Evolutionary conservation across 2,797 vertebrate species (phyloP).

Genomic region (Hapalemur alaotrensis): DNA sequence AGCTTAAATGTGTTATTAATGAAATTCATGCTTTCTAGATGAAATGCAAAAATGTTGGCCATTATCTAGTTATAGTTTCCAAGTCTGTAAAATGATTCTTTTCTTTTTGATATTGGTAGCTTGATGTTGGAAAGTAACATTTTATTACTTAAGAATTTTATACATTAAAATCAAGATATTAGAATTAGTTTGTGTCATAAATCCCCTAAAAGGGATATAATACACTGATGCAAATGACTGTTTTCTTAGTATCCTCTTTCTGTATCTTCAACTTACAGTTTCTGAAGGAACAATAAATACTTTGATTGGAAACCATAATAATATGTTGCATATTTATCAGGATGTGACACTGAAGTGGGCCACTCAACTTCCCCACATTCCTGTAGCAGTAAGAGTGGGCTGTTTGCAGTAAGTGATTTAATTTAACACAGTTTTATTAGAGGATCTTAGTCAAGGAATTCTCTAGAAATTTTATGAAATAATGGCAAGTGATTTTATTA

Average conservation of each 20-base stretch:
- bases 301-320: slow-evolving; percentile 93
- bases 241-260: slow-evolving; percentile 48
- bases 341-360: slow-evolving; percentile 96
- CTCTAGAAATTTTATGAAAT: slow-evolving; percentile 6
- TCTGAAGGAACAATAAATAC: slow-evolving; percentile 92
- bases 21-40: slow-evolving; percentile 23
- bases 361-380: slow-evolving; percentile 91
- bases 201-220: background rate
- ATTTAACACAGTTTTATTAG: background rate
- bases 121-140: slow-evolving; percentile 39
- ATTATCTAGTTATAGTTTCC: slow-evolving; percentile 7
- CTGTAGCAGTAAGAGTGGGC: slow-evolving; percentile 90
- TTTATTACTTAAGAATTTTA: slow-evolving; percentile 45
- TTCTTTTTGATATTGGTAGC: background rate
- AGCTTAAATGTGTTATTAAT: slow-evolving; percentile 37
- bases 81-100: slow-evolving; percentile 12
- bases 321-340: slow-evolving; percentile 94
- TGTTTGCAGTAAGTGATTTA: slow-evolving; percentile 93
- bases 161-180: slow-evolving; percentile 1
- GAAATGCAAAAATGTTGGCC: slow-evolving; percentile 33
- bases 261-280: slow-evolving; percentile 85
- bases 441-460: background rate
- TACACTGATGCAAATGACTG: background rate
- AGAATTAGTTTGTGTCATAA: background rate
- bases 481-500: slow-evolving; percentile 3